These are phyloP conservation scores for Ceratothoa steindachneri DNA, from an alignment of 2,888 invertebrate species.

Conservation along the genomic window DNA sequence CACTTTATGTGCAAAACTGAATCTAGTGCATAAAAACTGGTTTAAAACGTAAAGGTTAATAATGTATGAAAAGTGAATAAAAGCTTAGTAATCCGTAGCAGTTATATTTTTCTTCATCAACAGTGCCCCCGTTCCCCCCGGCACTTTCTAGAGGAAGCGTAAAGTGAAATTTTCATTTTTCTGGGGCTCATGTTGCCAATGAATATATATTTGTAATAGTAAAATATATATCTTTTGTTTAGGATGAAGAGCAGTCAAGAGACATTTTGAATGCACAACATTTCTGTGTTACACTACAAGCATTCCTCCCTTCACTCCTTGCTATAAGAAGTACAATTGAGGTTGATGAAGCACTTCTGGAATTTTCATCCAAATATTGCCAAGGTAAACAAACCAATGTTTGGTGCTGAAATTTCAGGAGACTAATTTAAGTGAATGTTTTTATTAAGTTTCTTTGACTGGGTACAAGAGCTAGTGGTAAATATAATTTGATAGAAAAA, in stretches of 20 bases:
- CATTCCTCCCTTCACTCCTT: conserved; percentile 38
- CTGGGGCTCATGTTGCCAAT: no score
- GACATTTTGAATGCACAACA: conserved; percentile 42
- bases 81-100: no score
- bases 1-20: no score
- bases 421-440: no score
- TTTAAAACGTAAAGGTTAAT: no score
- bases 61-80: no score
- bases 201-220: neutral
- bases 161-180: no score
- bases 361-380: conserved; percentile 86
- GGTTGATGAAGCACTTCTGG: conserved; percentile 84
- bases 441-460: no score
- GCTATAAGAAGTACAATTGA: conserved; percentile 69
- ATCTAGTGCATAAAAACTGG: no score
- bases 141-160: no score
- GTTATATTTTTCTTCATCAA: neutral
- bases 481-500: no score
- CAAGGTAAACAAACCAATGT: conserved; percentile 62
- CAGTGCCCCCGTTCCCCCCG: neutral
- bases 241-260: conserved; percentile 28
- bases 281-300: conserved; percentile 34
- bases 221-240: neutral
- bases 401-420: neutral
- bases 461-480: no score